Evolutionary conservation across 2,888 invertebrate species (phyloP).

Genomic region (Aquatica leii): DNA sequence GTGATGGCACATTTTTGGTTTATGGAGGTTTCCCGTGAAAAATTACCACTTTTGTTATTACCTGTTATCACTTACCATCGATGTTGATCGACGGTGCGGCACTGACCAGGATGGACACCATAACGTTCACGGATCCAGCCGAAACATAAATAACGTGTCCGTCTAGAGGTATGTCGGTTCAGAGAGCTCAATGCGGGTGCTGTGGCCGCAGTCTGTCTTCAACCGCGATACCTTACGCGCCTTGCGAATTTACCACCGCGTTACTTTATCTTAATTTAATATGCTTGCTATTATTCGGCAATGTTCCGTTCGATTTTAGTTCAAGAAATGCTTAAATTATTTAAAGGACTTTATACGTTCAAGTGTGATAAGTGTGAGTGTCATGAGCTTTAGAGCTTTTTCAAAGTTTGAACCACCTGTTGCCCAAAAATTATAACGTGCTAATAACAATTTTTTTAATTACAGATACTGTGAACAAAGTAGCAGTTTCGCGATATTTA

Average conservation of each 20-base stretch:
- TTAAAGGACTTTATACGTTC: background rate
- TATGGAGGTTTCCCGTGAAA: constrained; percentile 14
- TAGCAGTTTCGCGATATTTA: constrained; percentile 16
- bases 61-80: constrained; percentile 33
- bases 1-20: constrained; percentile 8
- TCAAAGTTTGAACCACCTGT: constrained; percentile 27
- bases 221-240: constrained; percentile 50
- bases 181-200: constrained; percentile 50
- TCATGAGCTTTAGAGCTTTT: constrained; percentile 13
- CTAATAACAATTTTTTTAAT: constrained; percentile 4
- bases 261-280: constrained; percentile 20
- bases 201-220: constrained; percentile 47
- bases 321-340: constrained; percentile 19
- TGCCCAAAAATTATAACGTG: no score
- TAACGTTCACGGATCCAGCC: constrained; percentile 45
- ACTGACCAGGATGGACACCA: constrained; percentile 39
- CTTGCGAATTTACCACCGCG: constrained; percentile 44
- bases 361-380: constrained; percentile 18
- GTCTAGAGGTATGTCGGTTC: constrained; percentile 49
- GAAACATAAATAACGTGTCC: constrained; percentile 47
- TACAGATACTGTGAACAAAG: constrained; percentile 25
- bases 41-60: constrained; percentile 8
- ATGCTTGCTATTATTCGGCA: constrained; percentile 16
- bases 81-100: constrained; percentile 37
- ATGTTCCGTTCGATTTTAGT: constrained; percentile 14